These are phyloP conservation scores for Enteromius trimaculatus DNA, from an alignment of 2,797 vertebrate species.

Conservation along the genomic window DNA sequence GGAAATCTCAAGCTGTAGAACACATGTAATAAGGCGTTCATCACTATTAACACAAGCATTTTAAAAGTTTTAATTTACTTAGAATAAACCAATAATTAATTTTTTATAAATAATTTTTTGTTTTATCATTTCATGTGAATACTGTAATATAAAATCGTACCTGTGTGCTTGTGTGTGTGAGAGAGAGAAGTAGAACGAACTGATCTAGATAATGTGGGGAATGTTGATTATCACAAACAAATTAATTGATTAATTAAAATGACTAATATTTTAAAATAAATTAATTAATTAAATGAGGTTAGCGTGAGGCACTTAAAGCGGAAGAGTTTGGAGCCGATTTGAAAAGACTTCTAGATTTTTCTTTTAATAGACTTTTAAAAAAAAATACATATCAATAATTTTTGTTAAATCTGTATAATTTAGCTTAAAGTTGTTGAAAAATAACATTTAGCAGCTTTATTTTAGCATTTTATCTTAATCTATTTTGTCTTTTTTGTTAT, in stretches of 20 bases:
- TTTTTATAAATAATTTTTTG: too few relatives aligned
- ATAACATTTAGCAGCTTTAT: neutral
- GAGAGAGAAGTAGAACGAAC: neutral
- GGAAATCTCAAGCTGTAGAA: conserved; percentile 8
- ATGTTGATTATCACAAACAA: neutral
- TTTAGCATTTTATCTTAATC: neutral
- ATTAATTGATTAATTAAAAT: neutral
- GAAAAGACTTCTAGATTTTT: too few relatives aligned
- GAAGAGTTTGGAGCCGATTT: neutral
- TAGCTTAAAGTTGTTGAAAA: neutral
- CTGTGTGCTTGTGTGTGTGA: neutral
- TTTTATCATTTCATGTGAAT: neutral
- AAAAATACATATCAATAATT: neutral
- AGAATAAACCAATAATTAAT: too few relatives aligned
- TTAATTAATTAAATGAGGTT: too few relatives aligned
- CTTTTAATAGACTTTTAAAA: neutral
- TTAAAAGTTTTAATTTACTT: neutral
- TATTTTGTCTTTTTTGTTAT: neutral
- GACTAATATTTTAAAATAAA: too few relatives aligned
- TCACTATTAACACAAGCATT: neutral
- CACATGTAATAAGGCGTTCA: neutral
- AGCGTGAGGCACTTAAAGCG: neutral
- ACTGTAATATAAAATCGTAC: neutral
- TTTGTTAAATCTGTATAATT: neutral
- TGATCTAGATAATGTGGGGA: neutral